Conservation (phyloP, 2,797 vertebrate genomes). For the Mus spretus region DNA sequence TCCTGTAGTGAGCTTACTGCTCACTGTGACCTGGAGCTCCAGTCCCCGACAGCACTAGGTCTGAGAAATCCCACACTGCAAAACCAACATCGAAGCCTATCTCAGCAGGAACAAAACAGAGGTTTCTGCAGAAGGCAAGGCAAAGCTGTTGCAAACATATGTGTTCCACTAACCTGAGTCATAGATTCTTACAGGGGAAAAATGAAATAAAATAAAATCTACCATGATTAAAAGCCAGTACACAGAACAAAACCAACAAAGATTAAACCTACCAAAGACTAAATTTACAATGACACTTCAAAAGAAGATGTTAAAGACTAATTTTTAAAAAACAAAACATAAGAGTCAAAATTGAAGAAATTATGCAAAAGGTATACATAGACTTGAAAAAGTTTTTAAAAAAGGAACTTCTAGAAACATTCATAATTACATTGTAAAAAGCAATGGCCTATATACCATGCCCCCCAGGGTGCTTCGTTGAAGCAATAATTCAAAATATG, state of each 20-base stretch:
- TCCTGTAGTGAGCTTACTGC: not conserved
- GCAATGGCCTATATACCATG: not conserved
- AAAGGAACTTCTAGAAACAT: not conserved
- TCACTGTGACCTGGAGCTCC: not conserved
- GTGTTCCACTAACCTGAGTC: not conserved
- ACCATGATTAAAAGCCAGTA: not conserved
- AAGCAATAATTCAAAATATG: not conserved
- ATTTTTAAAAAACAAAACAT: conserved; percentile 9
- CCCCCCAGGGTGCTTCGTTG: not conserved
- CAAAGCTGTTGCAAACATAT: conserved; percentile 14
- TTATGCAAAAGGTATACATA: conserved; percentile 3
- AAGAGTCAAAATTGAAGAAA: conserved; percentile 13
- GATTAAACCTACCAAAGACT: conserved; percentile 1
- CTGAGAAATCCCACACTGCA: not conserved
- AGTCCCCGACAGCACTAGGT: not conserved
- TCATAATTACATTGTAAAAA: conserved; percentile 6
- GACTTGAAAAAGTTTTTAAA: conserved; percentile 7
- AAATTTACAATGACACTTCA: conserved; percentile 11
- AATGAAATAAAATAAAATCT: conserved; percentile 43
- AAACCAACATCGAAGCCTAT: conserved; percentile 6
- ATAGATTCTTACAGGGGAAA: not conserved
- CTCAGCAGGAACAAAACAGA: not conserved
- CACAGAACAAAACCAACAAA: conserved; percentile 31
- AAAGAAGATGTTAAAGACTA: conserved; percentile 44
- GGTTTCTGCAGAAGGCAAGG: not conserved